These are phyloP conservation scores for Poliocrania exsul DNA, from an alignment of 2,797 vertebrate species.

Conservation along the genomic window DNA sequence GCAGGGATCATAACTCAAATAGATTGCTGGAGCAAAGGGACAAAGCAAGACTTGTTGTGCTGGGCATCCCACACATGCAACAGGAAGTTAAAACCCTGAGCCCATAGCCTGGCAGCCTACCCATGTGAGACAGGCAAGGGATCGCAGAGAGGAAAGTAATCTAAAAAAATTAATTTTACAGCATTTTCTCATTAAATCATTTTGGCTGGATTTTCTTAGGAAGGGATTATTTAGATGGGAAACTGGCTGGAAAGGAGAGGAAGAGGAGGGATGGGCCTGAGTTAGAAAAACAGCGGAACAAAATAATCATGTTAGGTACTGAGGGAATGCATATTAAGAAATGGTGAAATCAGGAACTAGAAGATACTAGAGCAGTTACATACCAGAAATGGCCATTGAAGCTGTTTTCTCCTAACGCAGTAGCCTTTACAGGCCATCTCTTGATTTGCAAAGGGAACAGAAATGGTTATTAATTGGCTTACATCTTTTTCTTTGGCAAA, in stretches of 20 bases:
- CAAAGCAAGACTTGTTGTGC: not conserved
- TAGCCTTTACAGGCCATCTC: not conserved
- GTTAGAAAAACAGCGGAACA: not conserved
- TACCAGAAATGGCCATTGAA: not conserved
- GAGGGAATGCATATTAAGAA: not conserved
- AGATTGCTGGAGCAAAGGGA: not conserved
- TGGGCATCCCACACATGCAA: not conserved
- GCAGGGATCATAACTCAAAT: not conserved
- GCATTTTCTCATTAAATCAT: not conserved
- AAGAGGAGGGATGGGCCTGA: not conserved
- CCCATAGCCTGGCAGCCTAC: not conserved
- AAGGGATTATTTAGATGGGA: not conserved
- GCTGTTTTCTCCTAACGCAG: not conserved
- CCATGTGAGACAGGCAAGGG: not conserved
- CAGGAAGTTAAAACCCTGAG: not conserved
- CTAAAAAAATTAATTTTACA: not conserved
- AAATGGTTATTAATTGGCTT: not conserved
- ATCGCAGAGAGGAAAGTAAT: rapidly evolving
- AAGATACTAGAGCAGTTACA: rapidly evolving
- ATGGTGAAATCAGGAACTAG: not conserved
- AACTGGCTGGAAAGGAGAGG: not conserved
- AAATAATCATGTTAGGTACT: not conserved
- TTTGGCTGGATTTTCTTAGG: not conserved
- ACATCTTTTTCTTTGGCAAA: not conserved
- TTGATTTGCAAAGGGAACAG: not conserved